Evolutionary conservation across 1,140 invertebrate genomes (phyloP).

Genomic region (Bathynomus jamesi): DNA sequence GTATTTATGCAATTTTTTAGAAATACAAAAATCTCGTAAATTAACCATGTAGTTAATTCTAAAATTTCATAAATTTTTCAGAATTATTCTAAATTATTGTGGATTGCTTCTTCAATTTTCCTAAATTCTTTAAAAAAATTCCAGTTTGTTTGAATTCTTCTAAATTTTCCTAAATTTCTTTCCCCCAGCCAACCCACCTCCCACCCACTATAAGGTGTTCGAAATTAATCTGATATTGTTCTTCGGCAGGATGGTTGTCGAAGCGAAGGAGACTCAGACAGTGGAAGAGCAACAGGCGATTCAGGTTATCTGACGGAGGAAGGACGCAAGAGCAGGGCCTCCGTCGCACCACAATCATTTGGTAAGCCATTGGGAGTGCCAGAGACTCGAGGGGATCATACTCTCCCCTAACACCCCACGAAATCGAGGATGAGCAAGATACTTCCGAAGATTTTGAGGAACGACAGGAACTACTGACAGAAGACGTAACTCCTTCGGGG

Average conservation of each 20-base stretch:
- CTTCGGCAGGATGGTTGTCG: constrained; percentile 26
- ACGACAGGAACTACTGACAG: not conserved
- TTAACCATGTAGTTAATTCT: no score
- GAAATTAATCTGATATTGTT: no score
- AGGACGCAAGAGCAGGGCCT: constrained; percentile 56
- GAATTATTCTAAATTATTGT: no score
- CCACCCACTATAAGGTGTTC: no score
- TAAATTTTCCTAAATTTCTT: no score
- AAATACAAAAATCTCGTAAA: no score
- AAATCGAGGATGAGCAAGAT: constrained; percentile 13
- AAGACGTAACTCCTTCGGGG: not conserved
- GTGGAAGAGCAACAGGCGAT: constrained; percentile 27
- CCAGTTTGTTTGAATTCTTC: no score
- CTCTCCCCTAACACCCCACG: constrained; percentile 38
- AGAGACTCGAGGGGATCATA: not conserved
- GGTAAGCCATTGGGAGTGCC: not conserved
- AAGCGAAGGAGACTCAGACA: constrained; percentile 36
- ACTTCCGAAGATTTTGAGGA: not conserved
- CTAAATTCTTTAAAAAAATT: no score
- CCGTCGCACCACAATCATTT: constrained; percentile 42
- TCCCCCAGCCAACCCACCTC: no score
- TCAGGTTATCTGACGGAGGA: constrained; percentile 34
- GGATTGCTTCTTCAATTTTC: no score
- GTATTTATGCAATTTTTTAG: no score
- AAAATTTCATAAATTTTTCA: no score